These are phyloP conservation scores for Diphyllodes magnificus DNA, from an alignment of 2,113 vertebrate species.

Conservation along the genomic window DNA sequence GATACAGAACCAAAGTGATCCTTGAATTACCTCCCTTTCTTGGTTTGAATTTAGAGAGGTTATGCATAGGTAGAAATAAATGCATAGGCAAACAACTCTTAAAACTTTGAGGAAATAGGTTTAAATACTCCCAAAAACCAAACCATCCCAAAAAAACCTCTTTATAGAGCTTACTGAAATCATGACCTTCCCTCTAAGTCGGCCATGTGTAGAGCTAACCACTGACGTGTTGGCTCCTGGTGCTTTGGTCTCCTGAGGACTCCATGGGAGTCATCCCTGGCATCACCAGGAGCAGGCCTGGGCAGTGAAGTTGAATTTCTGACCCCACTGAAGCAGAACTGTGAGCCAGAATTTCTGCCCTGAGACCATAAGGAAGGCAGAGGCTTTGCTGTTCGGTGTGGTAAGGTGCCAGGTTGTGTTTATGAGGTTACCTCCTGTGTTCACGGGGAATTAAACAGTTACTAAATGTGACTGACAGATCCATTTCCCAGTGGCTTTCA, in stretches of 20 bases:
- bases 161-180: not conserved
- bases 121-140: not conserved
- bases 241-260: not conserved
- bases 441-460: not conserved
- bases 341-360: not conserved
- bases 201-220: not conserved
- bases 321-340: not conserved
- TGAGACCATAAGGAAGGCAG: not conserved
- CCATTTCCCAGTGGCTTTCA: not conserved
- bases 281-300: not conserved
- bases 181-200: not conserved
- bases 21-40: not conserved
- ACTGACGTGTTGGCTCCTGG: not conserved
- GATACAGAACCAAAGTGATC: not conserved
- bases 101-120: not conserved
- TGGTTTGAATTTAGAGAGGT: not conserved
- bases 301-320: not conserved
- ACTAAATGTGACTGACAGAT: not conserved
- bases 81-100: not conserved
- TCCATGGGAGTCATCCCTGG: not conserved
- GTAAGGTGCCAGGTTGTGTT: not conserved
- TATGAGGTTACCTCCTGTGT: not conserved
- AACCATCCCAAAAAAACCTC: accelerated
- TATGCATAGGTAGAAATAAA: not conserved
- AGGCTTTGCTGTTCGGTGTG: not conserved